A percentile compares a stretch with the other conserved stretches of the same genome.
These are phyloP conservation scores for Harpegnathos saltator DNA, from an alignment of 1,140 invertebrate species.

Conservation along the genomic window DNA sequence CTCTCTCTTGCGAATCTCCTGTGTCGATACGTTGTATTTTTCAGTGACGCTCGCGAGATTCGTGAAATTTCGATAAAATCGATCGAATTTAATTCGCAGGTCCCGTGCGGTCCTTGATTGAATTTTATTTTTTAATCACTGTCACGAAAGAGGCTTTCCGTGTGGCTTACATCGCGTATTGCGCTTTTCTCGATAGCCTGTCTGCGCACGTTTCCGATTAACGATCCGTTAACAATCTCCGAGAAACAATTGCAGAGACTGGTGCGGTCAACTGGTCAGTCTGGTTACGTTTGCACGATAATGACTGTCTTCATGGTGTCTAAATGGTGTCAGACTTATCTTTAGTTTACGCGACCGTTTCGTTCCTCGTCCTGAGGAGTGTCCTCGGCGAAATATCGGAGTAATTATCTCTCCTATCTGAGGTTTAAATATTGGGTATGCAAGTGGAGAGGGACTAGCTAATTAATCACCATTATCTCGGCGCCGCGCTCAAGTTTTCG, in stretches of 20 bases:
- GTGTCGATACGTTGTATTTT: not conserved
- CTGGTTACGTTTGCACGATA: not conserved
- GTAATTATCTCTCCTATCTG: slow-evolving; percentile 47
- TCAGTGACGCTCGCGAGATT: not conserved
- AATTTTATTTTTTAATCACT: not conserved
- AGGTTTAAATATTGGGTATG: slow-evolving; percentile 47
- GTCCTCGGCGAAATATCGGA: not conserved
- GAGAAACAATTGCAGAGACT: slow-evolving; percentile 4
- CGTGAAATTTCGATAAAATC: not conserved
- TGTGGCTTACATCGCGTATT: not conserved
- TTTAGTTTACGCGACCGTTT: slow-evolving; percentile 14
- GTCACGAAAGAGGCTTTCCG: not conserved
- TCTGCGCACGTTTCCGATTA: not conserved
- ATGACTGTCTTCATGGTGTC: slow-evolving; percentile 3
- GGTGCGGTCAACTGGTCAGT: not conserved
- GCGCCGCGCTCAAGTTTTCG: slow-evolving; percentile 23
- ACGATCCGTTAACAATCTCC: slow-evolving; percentile 11
- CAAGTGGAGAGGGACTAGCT: not conserved
- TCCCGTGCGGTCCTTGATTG: not conserved
- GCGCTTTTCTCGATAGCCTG: not conserved
- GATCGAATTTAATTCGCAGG: slow-evolving; percentile 13
- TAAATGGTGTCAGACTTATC: slow-evolving; percentile 1
- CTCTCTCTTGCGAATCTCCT: not conserved
- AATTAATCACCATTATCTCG: slow-evolving; percentile 55
- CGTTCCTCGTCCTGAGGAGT: not conserved